A percentile compares a stretch with the other conserved stretches of the same genome.
phyloP scores from a whole-genome alignment of 2,797 vertebrate genomes.

The Cirrhinus mrigala region DNA sequence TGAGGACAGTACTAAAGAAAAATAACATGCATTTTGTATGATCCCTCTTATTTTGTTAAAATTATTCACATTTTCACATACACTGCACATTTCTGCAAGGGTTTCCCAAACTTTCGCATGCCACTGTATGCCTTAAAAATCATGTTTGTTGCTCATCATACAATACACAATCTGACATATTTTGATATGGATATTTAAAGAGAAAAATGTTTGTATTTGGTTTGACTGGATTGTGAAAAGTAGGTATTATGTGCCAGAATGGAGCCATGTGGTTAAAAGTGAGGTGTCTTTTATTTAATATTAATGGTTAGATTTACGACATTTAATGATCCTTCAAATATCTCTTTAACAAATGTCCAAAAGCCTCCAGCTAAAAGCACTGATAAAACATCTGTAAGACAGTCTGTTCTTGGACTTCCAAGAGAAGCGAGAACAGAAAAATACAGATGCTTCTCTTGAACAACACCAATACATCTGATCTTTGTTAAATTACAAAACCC shows the following conservation, averaged over 20 bases:
- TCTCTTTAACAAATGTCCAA: background rate
- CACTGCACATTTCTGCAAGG: no score
- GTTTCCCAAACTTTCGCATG: no score
- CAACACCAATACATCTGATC: background rate
- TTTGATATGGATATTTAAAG: background rate
- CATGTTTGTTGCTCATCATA: no score
- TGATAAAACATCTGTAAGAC: conserved; percentile 15
- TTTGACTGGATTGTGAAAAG: background rate
- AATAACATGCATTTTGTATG: no score
- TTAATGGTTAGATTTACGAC: background rate
- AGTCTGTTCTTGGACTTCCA: conserved; percentile 1
- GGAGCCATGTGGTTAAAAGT: background rate
- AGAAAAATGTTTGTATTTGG: background rate
- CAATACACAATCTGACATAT: no score
- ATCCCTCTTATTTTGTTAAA: no score
- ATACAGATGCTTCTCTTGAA: conserved; percentile 6
- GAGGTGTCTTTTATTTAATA: background rate
- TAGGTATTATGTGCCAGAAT: background rate
- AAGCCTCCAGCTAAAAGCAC: conserved; percentile 2
- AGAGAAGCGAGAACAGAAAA: conserved; percentile 14
- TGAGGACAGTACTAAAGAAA: no score
- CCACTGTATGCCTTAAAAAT: no score
- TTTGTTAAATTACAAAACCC: conserved; percentile 6
- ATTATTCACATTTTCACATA: no score
- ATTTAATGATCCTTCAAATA: conserved; percentile 22